Conservation (phyloP, 1,140 invertebrate species). For the Leptinotarsa texana region DNA sequence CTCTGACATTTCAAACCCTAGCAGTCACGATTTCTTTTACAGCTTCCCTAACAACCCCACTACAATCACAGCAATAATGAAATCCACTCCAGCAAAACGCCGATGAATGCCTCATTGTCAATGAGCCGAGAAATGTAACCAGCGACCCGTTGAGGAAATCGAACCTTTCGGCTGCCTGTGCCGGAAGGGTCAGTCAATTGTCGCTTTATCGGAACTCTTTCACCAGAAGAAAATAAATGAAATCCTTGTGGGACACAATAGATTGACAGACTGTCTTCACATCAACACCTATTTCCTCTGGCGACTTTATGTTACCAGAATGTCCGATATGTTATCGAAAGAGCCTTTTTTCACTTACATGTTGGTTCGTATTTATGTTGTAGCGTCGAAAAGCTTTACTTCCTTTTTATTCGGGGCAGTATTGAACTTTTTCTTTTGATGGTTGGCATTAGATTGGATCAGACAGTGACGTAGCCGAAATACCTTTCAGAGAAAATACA, state of each 20-base stretch:
- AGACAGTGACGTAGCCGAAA: too few relatives aligned
- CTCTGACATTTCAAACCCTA: too few relatives aligned
- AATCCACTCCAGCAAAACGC: slow-evolving; percentile 15
- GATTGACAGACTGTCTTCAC: slow-evolving; percentile 37
- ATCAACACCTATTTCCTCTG: slow-evolving; percentile 35
- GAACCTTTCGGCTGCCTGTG: slow-evolving; percentile 30
- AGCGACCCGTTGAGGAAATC: slow-evolving; percentile 34
- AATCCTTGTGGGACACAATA: slow-evolving; percentile 42
- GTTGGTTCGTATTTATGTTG: slow-evolving; percentile 18
- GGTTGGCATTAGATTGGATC: too few relatives aligned
- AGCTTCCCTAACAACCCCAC: too few relatives aligned
- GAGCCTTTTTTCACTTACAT: slow-evolving; percentile 18
- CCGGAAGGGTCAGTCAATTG: slow-evolving; percentile 44
- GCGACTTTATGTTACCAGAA: slow-evolving; percentile 20
- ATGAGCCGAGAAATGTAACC: slow-evolving; percentile 36
- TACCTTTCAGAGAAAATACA: too few relatives aligned
- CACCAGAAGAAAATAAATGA: slow-evolving; percentile 44
- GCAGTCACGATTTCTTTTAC: too few relatives aligned
- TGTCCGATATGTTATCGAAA: slow-evolving; percentile 25
- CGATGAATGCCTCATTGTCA: slow-evolving; percentile 17
- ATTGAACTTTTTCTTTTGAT: slow-evolving; percentile 10
- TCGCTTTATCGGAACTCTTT: slow-evolving; percentile 43
- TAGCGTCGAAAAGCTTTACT: slow-evolving; percentile 10
- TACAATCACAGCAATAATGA: slow-evolving; percentile 10
- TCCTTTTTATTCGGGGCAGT: slow-evolving; percentile 3